Base-by-base conservation (phyloP, 2,113 vertebrate species). In the Spea multiplicata region DNA sequence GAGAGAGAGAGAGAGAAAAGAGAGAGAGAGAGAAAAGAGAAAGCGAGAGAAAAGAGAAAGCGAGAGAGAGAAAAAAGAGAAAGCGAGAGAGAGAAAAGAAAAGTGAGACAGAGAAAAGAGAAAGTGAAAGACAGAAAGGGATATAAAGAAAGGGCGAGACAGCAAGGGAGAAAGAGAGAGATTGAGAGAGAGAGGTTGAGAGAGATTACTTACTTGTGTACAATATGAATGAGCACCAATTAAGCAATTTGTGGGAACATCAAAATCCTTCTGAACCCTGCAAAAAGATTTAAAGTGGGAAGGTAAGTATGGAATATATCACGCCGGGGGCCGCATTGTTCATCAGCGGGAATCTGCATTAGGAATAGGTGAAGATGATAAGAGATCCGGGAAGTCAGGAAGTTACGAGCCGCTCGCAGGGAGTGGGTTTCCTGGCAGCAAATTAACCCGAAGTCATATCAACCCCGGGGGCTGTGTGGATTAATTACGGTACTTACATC, bases 191-290 rank as follows among this genome's bases (percentile, higher is more conserved):
- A 30, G 30, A 30, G 30, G 30, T 30, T 30, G 30, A 30, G 30
- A 30, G 30, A 30, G 30, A 16, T n/a, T 1, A 10, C 86, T 82
- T 71, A 99, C 97, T 94, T 99, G 96, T 14, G 96, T 97, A 82
- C 97, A 99, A 84, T 98, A 99, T 68, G 96, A 94, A 0, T 99
- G 94, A 6, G 94, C 95, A 71, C 95, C 96, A 0, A 99, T 98
- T 75, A 99, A 81, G 1, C 90, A 87, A 82, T 85, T 93, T 5
- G 92, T 92, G 8, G 91, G 90, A 59, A 96, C 90, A 0, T 99
- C 97, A 44, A 99, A 96, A 83, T 99, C 97, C 47, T 89, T 90
- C 85, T 88, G 93, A 44, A 97, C 81, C 74, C 97, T 99, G 85
- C 16, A 49, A 76, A 83, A 65, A 83, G 55, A 88, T 4, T 0